A percentile compares a stretch with the other conserved stretches of the same genome.
phyloP scores from a whole-genome alignment of 2,113 vertebrate species.

The Nannobrachium achirus region DNA sequence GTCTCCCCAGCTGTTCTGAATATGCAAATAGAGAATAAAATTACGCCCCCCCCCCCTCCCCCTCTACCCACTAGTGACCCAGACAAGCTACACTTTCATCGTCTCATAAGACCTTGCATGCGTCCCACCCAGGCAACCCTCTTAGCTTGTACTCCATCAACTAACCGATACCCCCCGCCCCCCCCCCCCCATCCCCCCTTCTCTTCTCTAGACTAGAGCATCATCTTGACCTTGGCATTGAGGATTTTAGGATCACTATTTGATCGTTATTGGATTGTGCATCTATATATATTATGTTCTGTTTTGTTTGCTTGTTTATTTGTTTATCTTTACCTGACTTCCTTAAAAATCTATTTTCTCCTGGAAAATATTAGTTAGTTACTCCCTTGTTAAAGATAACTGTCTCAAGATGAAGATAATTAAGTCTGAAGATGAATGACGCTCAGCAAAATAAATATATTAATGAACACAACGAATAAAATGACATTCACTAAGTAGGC shows the following conservation, averaged over 20 bases:
- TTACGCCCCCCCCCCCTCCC: constrained; percentile 31
- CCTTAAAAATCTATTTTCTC: not conserved
- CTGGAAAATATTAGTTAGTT: no score
- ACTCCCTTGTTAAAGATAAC: no score
- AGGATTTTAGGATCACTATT: not conserved
- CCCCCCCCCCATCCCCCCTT: constrained; percentile 2
- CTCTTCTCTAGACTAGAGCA: not conserved
- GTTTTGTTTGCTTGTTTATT: not conserved
- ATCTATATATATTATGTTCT: not conserved
- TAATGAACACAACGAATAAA: constrained; percentile 6
- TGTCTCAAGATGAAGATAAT: no score
- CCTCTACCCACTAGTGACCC: constrained; percentile 11
- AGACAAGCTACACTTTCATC: constrained; percentile 9
- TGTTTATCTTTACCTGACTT: not conserved
- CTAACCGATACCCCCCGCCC: no score
- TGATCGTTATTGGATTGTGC: not conserved
- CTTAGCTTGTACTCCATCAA: constrained; percentile 6
- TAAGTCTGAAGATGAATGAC: no score
- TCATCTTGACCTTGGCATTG: constrained; percentile 3
- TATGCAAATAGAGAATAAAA: constrained; percentile 71
- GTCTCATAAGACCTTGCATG: not conserved
- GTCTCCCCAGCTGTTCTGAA: constrained; percentile 77
- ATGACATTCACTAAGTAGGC: not conserved
- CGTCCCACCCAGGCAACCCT: constrained; percentile 15
- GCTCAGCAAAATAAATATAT: not conserved